Conservation (phyloP, 2,797 vertebrate genomes). For the Poliocrania exsul region DNA sequence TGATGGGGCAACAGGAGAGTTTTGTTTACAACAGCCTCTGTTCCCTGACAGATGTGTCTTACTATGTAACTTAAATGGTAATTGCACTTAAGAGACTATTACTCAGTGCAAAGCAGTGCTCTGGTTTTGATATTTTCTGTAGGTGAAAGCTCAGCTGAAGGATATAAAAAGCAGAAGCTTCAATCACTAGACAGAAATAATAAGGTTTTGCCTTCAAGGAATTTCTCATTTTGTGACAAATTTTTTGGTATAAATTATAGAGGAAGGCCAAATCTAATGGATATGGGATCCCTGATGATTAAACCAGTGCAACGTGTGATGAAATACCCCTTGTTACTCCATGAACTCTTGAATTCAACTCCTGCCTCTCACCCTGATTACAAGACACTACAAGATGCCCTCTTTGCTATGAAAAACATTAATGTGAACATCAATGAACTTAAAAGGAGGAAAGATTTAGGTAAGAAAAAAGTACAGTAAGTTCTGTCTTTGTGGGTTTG, state of each 20-base stretch:
- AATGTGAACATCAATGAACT: constrained; percentile 96
- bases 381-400: constrained; percentile 82
- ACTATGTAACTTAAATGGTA: neutral
- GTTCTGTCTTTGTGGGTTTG: neutral
- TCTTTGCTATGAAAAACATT: constrained; percentile 85
- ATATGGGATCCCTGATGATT: constrained; percentile 96
- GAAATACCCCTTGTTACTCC: constrained; percentile 93
- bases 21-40: neutral
- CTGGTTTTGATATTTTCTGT: neutral
- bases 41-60: neutral
- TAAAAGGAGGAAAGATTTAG: constrained; percentile 94
- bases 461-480: constrained; percentile 72
- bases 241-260: constrained; percentile 71
- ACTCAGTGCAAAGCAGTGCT: neutral
- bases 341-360: constrained; percentile 90
- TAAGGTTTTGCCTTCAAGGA: neutral
- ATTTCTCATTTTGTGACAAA: neutral
- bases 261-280: constrained; percentile 89
- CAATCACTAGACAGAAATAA: neutral
- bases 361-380: constrained; percentile 90
- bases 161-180: neutral
- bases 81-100: neutral
- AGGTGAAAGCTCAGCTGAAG: neutral
- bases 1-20: neutral
- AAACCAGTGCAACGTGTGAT: constrained; percentile 96